These are phyloP conservation scores for Gymnothorax javanicus DNA, from an alignment of 2,797 vertebrate species.

Conservation along the genomic window DNA sequence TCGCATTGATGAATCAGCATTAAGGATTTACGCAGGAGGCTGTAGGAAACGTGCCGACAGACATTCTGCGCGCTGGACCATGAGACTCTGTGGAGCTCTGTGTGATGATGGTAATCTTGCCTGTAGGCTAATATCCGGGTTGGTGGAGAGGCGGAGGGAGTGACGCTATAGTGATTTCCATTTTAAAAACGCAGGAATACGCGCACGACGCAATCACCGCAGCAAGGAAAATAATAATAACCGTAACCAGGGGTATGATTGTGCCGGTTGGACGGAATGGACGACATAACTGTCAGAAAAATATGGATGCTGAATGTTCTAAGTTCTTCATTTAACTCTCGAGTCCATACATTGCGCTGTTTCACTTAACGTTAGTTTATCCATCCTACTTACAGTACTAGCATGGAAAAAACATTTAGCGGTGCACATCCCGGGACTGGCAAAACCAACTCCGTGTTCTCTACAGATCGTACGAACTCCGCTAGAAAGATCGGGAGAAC, in stretches of 20 bases:
- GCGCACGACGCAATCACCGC: slow-evolving; percentile 48
- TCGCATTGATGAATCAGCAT: slow-evolving; percentile 36
- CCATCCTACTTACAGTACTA: slow-evolving; percentile 57
- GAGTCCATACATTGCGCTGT: slow-evolving; percentile 33
- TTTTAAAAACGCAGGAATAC: slow-evolving; percentile 58
- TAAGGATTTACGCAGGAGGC: not conserved
- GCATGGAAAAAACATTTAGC: slow-evolving; percentile 72
- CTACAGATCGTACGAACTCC: slow-evolving; percentile 59
- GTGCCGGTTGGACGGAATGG: slow-evolving; percentile 43
- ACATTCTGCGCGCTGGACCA: not conserved
- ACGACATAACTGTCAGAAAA: slow-evolving; percentile 40
- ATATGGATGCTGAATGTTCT: slow-evolving; percentile 40
- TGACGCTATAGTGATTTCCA: slow-evolving; percentile 55
- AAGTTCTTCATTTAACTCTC: slow-evolving; percentile 50
- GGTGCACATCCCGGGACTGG: slow-evolving; percentile 63
- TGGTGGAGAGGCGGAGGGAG: slow-evolving; percentile 62
- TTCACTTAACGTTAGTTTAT: slow-evolving; percentile 51
- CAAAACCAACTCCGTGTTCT: slow-evolving; percentile 52
- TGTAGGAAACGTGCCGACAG: not conserved
- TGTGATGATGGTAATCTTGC: slow-evolving; percentile 42
- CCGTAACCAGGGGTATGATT: slow-evolving; percentile 56
- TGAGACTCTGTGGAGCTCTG: not conserved
- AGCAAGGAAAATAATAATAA: slow-evolving; percentile 45
- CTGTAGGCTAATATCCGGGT: slow-evolving; percentile 66
- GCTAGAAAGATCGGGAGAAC: slow-evolving; percentile 57